Evolutionary conservation across 2,888 invertebrate species (phyloP).

Genomic region (Trissoscelio sp.): DNA sequence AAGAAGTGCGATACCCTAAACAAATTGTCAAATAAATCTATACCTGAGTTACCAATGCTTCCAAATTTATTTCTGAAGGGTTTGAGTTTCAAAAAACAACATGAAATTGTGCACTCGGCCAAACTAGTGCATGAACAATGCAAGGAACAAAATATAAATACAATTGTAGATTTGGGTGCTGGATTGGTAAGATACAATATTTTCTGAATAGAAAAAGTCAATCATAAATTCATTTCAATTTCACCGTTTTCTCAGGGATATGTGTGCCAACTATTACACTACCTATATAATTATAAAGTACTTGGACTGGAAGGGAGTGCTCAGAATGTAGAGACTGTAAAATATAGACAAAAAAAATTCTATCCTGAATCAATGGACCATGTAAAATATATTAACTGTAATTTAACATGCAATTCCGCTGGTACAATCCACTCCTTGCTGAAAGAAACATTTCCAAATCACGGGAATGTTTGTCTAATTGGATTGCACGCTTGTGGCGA

Average conservation of each 20-base stretch:
- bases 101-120: slow-evolving; percentile 88
- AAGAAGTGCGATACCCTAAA: slow-evolving; percentile 75
- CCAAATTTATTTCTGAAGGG: slow-evolving; percentile 79
- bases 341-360: slow-evolving; percentile 85
- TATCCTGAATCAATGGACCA: slow-evolving; percentile 84
- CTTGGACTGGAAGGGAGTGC: slow-evolving; percentile 88
- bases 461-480: slow-evolving; percentile 83
- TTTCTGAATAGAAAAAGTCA: too few species aligned
- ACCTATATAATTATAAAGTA: slow-evolving; percentile 86
- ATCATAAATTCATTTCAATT: too few species aligned
- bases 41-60: slow-evolving; percentile 64
- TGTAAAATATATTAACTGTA: slow-evolving; percentile 86
- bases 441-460: slow-evolving; percentile 81
- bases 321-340: slow-evolving; percentile 85
- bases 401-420: slow-evolving; percentile 85
- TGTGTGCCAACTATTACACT: slow-evolving; percentile 87
- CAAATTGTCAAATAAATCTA: slow-evolving; percentile 76
- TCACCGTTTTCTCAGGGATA: slow-evolving; percentile 86
- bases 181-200: slow-evolving; percentile 86
- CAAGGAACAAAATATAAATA: slow-evolving; percentile 82
- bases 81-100: slow-evolving; percentile 87
- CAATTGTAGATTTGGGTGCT: slow-evolving; percentile 89
- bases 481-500: slow-evolving; percentile 93
- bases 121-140: slow-evolving; percentile 85
- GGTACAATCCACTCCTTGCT: slow-evolving; percentile 83